Conservation (phyloP, 2,888 invertebrate genomes). For the Eilema depressum region DNA sequence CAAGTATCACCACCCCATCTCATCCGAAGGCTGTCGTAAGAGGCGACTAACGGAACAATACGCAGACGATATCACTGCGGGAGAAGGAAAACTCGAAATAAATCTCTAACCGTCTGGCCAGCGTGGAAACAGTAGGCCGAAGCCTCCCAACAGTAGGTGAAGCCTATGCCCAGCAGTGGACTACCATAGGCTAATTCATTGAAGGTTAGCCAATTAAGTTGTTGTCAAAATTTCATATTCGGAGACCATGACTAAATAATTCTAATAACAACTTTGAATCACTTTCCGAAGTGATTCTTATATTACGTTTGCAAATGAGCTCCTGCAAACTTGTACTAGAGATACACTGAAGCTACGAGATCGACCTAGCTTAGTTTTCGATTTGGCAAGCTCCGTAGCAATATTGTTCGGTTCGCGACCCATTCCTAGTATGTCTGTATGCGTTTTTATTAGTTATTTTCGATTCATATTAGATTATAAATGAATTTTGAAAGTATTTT, state of each 20-base stretch:
- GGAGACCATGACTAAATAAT: not conserved
- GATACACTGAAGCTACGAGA: constrained; percentile 49
- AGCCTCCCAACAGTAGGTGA: too few relatives aligned
- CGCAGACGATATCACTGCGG: too few relatives aligned
- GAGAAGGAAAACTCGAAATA: too few relatives aligned
- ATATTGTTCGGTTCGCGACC: constrained; percentile 56
- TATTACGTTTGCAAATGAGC: constrained; percentile 55
- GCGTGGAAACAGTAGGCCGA: too few relatives aligned
- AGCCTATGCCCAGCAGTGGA: too few relatives aligned
- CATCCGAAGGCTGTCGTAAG: too few relatives aligned
- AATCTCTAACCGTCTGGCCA: too few relatives aligned
- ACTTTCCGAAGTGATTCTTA: constrained; percentile 35
- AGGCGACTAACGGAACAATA: too few relatives aligned
- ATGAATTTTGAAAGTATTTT: constrained; percentile 12
- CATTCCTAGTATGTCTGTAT: constrained; percentile 44
- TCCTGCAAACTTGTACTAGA: constrained; percentile 42
- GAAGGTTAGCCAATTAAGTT: not conserved
- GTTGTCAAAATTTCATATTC: not conserved
- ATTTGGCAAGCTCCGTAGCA: constrained; percentile 73
- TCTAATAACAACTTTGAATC: constrained; percentile 1
- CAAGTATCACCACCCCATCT: too few relatives aligned
- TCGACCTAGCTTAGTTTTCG: constrained; percentile 72
- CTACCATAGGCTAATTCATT: too few relatives aligned
- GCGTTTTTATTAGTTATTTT: constrained; percentile 52
- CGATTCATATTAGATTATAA: constrained; percentile 39